Base-by-base conservation (phyloP, 2,888 invertebrate genomes). In the Augochlorella aurata region DNA sequence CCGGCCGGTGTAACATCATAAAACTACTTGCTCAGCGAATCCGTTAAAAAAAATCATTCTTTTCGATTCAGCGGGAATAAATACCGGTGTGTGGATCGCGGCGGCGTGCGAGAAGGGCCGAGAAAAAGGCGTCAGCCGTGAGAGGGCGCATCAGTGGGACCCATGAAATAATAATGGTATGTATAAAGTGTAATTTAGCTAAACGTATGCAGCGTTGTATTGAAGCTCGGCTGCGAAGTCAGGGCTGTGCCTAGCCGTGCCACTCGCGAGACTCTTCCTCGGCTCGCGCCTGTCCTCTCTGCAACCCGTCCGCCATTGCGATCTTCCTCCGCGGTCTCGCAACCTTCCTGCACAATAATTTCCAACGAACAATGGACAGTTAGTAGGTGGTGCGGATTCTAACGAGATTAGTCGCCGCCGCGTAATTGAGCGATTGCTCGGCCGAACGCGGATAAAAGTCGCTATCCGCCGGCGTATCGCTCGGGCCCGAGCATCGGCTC, bases 101-200 rank as follows among this genome's bases (percentile, higher is more conserved):
- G 65, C 65, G 65, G 44, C 38, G 44, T 4, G 77, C 54, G 81
- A 74, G 77, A 77, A 81, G 65, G 85, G 87, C 87, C 76, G 86
- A 85, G 87, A 88, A 90, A 89, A 88, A 91, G 90, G 90, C 89
- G 88, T 89, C 86, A 89, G 87, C 85, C 89, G 86, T 87, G 90
- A 90, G 90, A 90, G 90, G 90, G 88, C 83, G 87, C 87, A 88
- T 91, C 89, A 89, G 87, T 87, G 88, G 89, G 87, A 88, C 88
- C 89, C 90, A 90, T 91, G 91, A 91, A 92, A 92, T 92, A 92
- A 92, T 92, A 92, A 92, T 91, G 89, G 91, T 90, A 90, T 90
- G 88, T 91, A 92, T 91, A 91, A 92, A 92, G 91, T 92, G 90
- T 92, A 92, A 92, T 92, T 92, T 92, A 91, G 89, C 92, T 92